Evolutionary conservation across 2,888 invertebrate genomes (phyloP), one percentile per base, ranked within the genome.

Genomic region (Ectropis crepuscularia): DNA sequence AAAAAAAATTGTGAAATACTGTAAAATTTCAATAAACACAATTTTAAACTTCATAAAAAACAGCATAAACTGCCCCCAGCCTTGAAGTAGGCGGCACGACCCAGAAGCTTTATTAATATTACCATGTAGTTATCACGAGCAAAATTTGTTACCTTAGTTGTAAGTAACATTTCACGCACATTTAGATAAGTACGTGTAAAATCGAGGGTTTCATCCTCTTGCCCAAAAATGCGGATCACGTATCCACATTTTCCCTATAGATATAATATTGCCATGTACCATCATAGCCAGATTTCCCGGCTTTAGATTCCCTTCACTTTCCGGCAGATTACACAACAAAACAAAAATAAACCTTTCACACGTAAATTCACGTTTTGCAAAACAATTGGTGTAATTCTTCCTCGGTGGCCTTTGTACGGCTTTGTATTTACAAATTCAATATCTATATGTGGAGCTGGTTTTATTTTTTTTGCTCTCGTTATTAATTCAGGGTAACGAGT

Each of bases 401-500:
- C 57, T 57, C 54, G 57, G 60, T 65, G 57, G 57, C 70, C 65
- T 67, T 71, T 70, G 67, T 67, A 65, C n/a, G 57, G 57, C 42
- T 69, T 70, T 71, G 64, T 69, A 64, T 70, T 69, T 64, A 71
- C 72, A 74, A 73, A 74, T 74, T 73, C 68, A 69, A 73, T 68
- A 68, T 68, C 69, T 68, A 69, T 67, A 67, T 65, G 39, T 10
- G 36, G 51, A 58, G 54, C 6, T 50, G 57, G 38, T 57, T 63
- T 61, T 51, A 57, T 10, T 54, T 69, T 68, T 69, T 70, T 65
- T 42, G 58, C 55, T 72, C 68, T 67, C 70, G 77, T 83, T 81
- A 83, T 81, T 84, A 84, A 86, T 86, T 85, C 80, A 81, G 75
- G 77, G 76, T 81, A 84, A 83, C 81, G 82, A 79, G 70, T 75